Evolutionary conservation across 2,888 invertebrate species (phyloP).

Genomic region (Xanthorhoe designata): DNA sequence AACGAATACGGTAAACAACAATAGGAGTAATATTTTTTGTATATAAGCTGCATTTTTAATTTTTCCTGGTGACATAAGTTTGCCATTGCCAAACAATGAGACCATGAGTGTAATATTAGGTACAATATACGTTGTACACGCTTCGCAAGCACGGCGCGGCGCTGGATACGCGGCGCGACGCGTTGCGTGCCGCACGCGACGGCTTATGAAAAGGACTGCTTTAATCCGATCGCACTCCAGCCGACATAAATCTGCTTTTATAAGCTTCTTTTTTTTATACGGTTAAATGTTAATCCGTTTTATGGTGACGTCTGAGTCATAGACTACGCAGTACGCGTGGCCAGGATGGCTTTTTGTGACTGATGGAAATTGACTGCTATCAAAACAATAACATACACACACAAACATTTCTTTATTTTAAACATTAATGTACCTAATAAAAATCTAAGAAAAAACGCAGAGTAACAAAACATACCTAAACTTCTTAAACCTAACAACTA

Average conservation of each 20-base stretch:
- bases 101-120: no score
- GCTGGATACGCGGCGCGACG: neutral
- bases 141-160: neutral
- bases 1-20: neutral
- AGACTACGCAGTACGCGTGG: neutral
- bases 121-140: neutral
- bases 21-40: no score
- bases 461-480: no score
- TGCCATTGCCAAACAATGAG: no score
- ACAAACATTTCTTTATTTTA: no score
- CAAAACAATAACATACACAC: neutral
- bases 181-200: slow-evolving; percentile 25
- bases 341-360: neutral
- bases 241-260: slow-evolving; percentile 24
- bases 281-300: slow-evolving; percentile 8
- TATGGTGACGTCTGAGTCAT: slow-evolving; percentile 8
- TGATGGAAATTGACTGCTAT: slow-evolving; percentile 1
- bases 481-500: no score
- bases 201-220: neutral
- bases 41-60: no score
- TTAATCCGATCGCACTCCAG: slow-evolving; percentile 20
- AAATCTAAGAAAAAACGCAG: no score
- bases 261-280: slow-evolving; percentile 9
- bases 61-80: no score
- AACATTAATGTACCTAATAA: no score